Evolutionary conservation across 2,888 invertebrate genomes (phyloP), one percentile per base, ranked within the genome.

Genomic region (Chymomyza fuscimana): DNA sequence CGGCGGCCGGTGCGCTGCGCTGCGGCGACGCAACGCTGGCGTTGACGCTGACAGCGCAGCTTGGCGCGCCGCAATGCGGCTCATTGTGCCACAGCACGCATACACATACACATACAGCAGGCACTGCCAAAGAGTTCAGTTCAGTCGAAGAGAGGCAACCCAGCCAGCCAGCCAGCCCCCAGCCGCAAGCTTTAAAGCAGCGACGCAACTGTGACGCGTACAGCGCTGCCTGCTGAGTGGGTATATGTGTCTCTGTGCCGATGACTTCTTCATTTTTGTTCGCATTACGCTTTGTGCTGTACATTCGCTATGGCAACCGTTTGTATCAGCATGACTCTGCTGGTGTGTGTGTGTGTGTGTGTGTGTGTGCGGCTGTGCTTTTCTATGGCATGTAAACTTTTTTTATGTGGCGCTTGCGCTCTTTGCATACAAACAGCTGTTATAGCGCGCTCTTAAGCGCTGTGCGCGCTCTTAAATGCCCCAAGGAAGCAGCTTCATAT

Each of bases 191-290:
- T 46, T 46, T 16, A 67, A 69, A 73, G 70, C 73, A 68, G 36
- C 65, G 70, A 32, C 63, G 70, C 52, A 52, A 59, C 70, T 7
- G 2, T 65, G 56, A 63, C 72, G 81, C 25, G 19, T 58, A 40
- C 77, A 69, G 72, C 80, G 75, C 76, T 76, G 81, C 76, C 65
- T 46, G 72, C 78, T 89, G 87, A 89, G 89, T 90, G 89, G 90
- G 89, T 89, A 90, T 90, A 79, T 90, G 89, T 90, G 90, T 89
- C 89, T 90, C 90, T 90, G 89, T 89, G 90, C 89, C 90, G 90
- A 88, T 88, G 88, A 85, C 86, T 88, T 86, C 87, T 87, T 87
- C 82, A 82, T 70, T 65, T 66, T 73, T 69, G 50, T 69, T 67
- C 74, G 52, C 80, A 74, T 82, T 86, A 72, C 86, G 84, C 80